Evolutionary conservation across 2,113 vertebrate genomes (phyloP), one percentile per base, ranked within the genome.

Genomic region (Gymnorhina tibicen): DNA sequence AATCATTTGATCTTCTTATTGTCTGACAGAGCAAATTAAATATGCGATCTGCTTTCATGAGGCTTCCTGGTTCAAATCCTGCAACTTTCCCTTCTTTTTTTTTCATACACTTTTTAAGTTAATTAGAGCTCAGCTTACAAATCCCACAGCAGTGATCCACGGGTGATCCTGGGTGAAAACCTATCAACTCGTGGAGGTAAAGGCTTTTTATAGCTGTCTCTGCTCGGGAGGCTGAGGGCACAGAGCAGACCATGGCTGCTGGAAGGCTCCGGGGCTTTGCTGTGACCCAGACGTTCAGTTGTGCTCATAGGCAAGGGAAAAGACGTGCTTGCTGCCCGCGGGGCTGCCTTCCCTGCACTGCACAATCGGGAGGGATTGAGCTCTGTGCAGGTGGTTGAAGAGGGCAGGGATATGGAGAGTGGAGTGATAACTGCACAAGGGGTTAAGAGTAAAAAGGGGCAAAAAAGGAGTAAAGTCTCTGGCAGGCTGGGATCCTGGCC

Each of bases 281-380:
- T 37, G n/a, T 66, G 42, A 73, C 32, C 83, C 19, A 11, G 7
- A 11, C 0, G 0, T 13, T 78, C 58, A 17, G 32, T 2, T 46
- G 32, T 44, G 41, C 44, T 79, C 0, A 0, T 7, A 52, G 41
- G 50, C 5, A 6, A 49, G 17, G 63, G 37, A 73, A 73, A 83
- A 56, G 35, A 1, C 0, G 0, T 0, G 3, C 37, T 49, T 23
- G 35, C 9, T 73, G 63, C 23, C 33, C 0, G 0, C 0, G 0
- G 30, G 72, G 13, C 33, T 72, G 63, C 42, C 14, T 67, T 81
- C 44, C 13, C 55, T 37, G 20, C 0, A 0, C 59, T 56, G 19
- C 66, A n/a, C n/a, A n/a, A n/a, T 46, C 0, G 0, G 66, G 41
- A 74, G 16, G 18, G 39, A 15, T 4, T 44, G 46, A 76, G 26